Base-by-base conservation (phyloP, 1,140 invertebrate genomes). In the Drosophila guanche region DNA sequence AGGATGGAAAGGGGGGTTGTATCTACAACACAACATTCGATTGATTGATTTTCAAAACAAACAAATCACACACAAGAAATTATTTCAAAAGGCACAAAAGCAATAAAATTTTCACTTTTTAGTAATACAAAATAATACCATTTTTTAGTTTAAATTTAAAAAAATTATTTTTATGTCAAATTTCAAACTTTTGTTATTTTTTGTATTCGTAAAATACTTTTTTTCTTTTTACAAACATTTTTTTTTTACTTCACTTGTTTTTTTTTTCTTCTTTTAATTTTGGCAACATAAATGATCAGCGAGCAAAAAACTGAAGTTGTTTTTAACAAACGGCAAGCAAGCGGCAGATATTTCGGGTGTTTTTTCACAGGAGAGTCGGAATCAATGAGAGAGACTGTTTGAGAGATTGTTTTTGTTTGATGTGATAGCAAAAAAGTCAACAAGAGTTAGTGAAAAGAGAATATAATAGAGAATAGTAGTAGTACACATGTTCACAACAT, bases 401-500 rank as follows among this genome's bases (percentile, higher is more conserved):
- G 40, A 72, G 55, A 56, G 70, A 73, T 68, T 53, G 69, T 73
- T 51, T 59, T 50, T 57, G 46, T 75, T 59, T 75, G 51, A 74
- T 66, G 43, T 72, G 61, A 55, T 72, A 61, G 77, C 83, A 80
- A 83, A 76, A 80, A 78, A 78, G 48, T 74, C 55, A 79, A 84
- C 76, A 79, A 81, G 79, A 69, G 59, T 73, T 81, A 77, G 62
- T 53, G 76, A 62, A 71, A 37, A 81, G 62, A 81, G 42, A 65
- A 84, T 48, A 84, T 50, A 84, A 45, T 37, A 84, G 61, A 83
- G 52, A 70, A 55, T 65, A 66, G 65, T 72, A 78, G 70, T 74
- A 37, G 33, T 37, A 37, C 33, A 83, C 63, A 86, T 89, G 70
- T 88, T 90, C 90, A 90, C 90, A 90, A 90, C 90, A 90, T 90